phyloP scores from a whole-genome alignment of 2,113 vertebrate species.

The Laticauda laticaudata region DNA sequence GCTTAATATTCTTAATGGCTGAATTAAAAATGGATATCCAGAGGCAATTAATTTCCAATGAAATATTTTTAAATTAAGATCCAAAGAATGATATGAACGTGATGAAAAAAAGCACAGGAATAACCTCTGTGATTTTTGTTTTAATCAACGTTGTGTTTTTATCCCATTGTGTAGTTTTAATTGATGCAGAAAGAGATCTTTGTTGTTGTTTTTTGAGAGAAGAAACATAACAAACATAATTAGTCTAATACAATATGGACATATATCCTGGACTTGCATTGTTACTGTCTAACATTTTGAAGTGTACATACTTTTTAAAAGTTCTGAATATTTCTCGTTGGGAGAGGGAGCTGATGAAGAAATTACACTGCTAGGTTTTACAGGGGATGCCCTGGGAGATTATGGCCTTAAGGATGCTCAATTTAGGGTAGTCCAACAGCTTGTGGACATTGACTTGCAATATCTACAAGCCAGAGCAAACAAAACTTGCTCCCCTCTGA shows the following conservation, averaged over 20 bases:
- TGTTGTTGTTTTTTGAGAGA: constrained; percentile 15
- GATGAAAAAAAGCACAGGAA: constrained; percentile 31
- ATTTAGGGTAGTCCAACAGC: no score
- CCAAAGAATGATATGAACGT: constrained; percentile 41
- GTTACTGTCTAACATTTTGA: constrained; percentile 14
- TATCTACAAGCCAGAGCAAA: no score
- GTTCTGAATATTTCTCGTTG: neutral
- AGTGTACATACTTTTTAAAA: constrained; percentile 15
- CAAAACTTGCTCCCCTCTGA: no score
- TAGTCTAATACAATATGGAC: constrained; percentile 11
- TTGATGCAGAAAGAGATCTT: constrained; percentile 24
- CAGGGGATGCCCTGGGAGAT: no score
- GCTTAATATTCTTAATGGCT: constrained; percentile 59
- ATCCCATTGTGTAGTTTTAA: constrained; percentile 10
- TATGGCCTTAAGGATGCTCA: no score
- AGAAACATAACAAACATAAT: neutral
- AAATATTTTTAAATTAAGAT: constrained; percentile 61
- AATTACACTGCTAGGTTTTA: no score
- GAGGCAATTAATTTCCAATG: constrained; percentile 60
- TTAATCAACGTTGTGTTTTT: neutral
- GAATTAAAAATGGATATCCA: constrained; percentile 63
- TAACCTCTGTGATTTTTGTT: neutral
- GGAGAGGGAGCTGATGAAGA: no score
- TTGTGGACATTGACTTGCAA: no score
- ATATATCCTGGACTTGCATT: constrained; percentile 12